Evolutionary conservation across 2,888 invertebrate species (phyloP).

Genomic region (Coecobrya sp.): DNA sequence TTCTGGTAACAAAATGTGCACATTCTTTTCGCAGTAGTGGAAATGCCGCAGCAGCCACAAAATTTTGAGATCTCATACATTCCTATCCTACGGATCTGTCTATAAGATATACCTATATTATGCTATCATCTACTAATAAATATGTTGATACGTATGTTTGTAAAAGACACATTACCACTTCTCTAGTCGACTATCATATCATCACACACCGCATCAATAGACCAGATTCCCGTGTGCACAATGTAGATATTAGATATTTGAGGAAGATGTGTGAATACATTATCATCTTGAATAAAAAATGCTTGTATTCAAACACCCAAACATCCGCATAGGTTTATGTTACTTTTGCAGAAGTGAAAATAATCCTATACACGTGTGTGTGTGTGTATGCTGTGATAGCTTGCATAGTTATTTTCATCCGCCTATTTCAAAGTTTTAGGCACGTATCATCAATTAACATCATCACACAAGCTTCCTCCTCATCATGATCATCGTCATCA

Average conservation of each 20-base stretch:
- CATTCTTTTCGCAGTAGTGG: constrained; percentile 48
- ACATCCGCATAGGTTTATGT: constrained; percentile 59
- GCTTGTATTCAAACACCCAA: constrained; percentile 23
- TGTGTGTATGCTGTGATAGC: background rate
- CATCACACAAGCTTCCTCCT: constrained; percentile 52
- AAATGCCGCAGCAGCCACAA: constrained; percentile 66
- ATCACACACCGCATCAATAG: constrained; percentile 44
- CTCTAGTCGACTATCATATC: constrained; percentile 30
- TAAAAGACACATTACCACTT: constrained; percentile 22
- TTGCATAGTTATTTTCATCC: constrained; percentile 23
- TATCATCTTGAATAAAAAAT: constrained; percentile 76
- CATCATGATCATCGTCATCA: constrained; percentile 55
- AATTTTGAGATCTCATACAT: constrained; percentile 15
- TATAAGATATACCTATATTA: background rate
- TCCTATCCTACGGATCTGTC: background rate
- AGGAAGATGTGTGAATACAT: constrained; percentile 67
- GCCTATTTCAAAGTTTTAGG: constrained; percentile 56
- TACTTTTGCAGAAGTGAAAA: constrained; percentile 26
- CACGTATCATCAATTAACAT: constrained; percentile 55
- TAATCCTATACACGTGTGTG: background rate
- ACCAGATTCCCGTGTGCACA: constrained; percentile 49
- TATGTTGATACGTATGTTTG: constrained; percentile 11
- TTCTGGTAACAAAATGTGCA: constrained; percentile 49
- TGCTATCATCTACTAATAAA: constrained; percentile 8
- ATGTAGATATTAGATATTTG: constrained; percentile 50